Base-by-base conservation (phyloP, 2,888 invertebrate genomes). In the Lissocephala sabroskyi region DNA sequence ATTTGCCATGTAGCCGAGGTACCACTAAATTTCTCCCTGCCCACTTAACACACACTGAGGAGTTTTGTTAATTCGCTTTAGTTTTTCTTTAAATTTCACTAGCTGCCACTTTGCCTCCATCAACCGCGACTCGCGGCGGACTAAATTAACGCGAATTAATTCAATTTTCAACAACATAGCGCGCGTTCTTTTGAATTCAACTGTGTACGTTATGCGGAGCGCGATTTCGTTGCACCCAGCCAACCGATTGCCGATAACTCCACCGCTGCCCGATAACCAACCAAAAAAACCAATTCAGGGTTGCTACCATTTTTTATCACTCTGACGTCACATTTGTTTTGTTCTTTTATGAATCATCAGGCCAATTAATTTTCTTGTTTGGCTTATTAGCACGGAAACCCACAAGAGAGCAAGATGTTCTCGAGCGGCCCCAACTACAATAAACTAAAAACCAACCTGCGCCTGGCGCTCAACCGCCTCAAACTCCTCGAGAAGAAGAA, bases 401-500 rank as follows among this genome's bases (percentile, higher is more conserved):
- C 7, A 5, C 9, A 45, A 56, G 41, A 59, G 64, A 52, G 28
- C 23, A 70, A 62, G 54, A 96, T 96, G 96, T 96, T 96, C 87
- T 93, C 95, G 17, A 93, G 93, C 82, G 92, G 93, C 39, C 93
- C 96, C 1, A 98, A 97, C 85, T 98, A 98, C 80, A 91, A 92
- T 1, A 99, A 98, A 85, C 86, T 99, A 44, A 98, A 98, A 88
- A 99, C 99, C 7, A 95, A 99, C 85, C 86, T 99, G 51, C 89
- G 98, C 62, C 86, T 99, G 63, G 91, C 96, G 6, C 91, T 97
- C 70, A 97, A 97, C 84, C 91, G 99, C 37, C 87, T 99, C 30
- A 98, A 98, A 85, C 86, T 99, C 46, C 82, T 98, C 63, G 97
- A 97, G 81, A 98, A 98, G 86, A 99, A 99, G 87, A 98, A 98